Percentiles rank a stretch among this genome's conserved stretches.
Conservation (phyloP, 2,888 invertebrate genomes). For the Druceiella hillmani region DNA sequence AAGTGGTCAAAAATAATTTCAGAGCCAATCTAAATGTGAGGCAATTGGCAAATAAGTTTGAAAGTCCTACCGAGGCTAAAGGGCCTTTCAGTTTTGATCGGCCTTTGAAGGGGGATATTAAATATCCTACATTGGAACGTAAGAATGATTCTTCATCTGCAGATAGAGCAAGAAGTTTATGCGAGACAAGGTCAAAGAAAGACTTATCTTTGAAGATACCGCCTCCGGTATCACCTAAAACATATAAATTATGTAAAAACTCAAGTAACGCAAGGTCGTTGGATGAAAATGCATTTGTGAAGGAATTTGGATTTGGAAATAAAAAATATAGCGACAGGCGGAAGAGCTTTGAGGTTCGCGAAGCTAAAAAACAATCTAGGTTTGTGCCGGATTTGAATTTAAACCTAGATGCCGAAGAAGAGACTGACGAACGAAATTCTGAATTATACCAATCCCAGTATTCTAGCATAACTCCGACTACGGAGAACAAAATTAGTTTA, state of each 20-base stretch:
- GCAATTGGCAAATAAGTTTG: constrained; percentile 58
- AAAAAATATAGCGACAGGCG: constrained; percentile 37
- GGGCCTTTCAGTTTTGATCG: constrained; percentile 53
- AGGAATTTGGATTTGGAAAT: constrained; percentile 55
- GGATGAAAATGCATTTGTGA: constrained; percentile 68
- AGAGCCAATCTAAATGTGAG: constrained; percentile 55
- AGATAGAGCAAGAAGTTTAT: constrained; percentile 22
- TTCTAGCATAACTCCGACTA: constrained; percentile 51
- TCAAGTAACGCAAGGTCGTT: constrained; percentile 61
- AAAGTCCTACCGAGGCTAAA: constrained; percentile 56
- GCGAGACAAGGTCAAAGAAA: constrained; percentile 31
- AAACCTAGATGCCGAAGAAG: constrained; percentile 30
- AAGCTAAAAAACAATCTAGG: constrained; percentile 56
- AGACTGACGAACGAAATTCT: constrained; percentile 27
- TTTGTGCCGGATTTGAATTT: constrained; percentile 42
- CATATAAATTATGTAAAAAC: constrained; percentile 52
- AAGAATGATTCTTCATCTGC: constrained; percentile 29
- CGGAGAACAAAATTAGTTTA: constrained; percentile 56
- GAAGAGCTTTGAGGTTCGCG: constrained; percentile 58
- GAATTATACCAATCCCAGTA: constrained; percentile 25
- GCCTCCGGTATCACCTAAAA: constrained; percentile 57
- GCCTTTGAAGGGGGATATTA: constrained; percentile 38
- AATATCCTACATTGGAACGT: constrained; percentile 37
- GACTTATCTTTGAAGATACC: constrained; percentile 36
- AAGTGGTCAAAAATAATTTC: constrained; percentile 34